Evolutionary conservation across 1,140 invertebrate species (phyloP), one percentile per base, ranked within the genome.

Genomic region (Drosophila teissieri): DNA sequence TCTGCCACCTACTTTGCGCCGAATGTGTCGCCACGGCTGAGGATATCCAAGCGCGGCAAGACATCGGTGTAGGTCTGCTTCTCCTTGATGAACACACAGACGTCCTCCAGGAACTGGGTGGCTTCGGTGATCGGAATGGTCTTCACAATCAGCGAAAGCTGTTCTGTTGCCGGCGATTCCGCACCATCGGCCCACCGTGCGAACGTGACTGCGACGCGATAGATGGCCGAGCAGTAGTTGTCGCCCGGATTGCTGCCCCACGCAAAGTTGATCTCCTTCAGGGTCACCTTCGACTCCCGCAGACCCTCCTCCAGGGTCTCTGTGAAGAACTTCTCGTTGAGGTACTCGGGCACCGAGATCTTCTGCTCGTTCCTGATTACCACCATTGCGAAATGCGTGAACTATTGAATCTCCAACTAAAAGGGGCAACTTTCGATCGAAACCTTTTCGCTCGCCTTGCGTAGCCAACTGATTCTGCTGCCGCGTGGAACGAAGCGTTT

Each of bases 221-320:
- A 92, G 31, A 92, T 92, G 12, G 79, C 75, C 19, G 89, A 92
- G 31, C 90, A 91, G 52, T 92, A 92, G 44, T 92, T 92, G 10
- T 92, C 91, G 0, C 91, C 91, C 4, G 80, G 81, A 37, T 91
- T 91, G 51, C 88, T 92, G 40, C 91, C 91, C 89, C 86, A 90
- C 22, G 80, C 80, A 17, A 91, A 92, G 24, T 64, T 79, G 6
- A 91, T 73, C 51, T 91, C 83, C 14, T 80, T 54, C 1, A 91
- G 27, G 0, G 44, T 61, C 0, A 91, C 42, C 52, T 90, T 80
- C 0, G 69, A 40, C 52, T 91, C 80, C 0, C 80, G 69, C 11
- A 91, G 57, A 34, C 90, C 90, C 17, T 91, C 90, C 46, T 91
- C 90, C 0, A 91, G 44, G 0, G 86, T 77, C 12, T 91, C 73